Evolutionary conservation across 2,113 vertebrate genomes (phyloP).

Genomic region (Laticauda colubrina): DNA sequence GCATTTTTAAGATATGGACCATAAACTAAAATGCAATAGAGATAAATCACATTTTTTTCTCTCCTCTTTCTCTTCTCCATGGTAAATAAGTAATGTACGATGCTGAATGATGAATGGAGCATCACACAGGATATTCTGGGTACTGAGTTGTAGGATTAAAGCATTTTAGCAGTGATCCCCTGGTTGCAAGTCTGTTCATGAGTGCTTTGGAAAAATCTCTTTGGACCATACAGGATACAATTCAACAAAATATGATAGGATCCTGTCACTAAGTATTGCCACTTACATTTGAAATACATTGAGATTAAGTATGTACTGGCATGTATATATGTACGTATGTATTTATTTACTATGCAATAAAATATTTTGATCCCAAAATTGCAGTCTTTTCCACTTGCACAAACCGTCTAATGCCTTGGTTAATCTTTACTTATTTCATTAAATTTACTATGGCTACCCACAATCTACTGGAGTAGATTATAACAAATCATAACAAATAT

Average conservation of each 20-base stretch:
- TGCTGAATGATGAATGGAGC: slow-evolving; percentile 13
- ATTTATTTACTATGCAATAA: not conserved
- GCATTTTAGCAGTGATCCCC: not conserved
- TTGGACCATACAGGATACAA: not conserved
- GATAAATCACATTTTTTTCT: slow-evolving; percentile 10
- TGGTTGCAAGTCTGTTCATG: not conserved
- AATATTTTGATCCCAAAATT: not conserved
- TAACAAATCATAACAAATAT: too few species aligned
- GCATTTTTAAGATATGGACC: slow-evolving; percentile 16
- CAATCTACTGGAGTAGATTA: not conserved
- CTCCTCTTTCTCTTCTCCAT: not conserved
- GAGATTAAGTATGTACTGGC: too few species aligned
- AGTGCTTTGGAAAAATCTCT: not conserved
- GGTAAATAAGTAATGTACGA: slow-evolving; percentile 18
- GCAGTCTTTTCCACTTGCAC: not conserved
- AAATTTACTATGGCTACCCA: not conserved
- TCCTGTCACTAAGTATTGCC: not conserved
- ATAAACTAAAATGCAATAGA: slow-evolving; percentile 9
- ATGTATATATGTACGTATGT: too few species aligned
- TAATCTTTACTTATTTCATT: not conserved
- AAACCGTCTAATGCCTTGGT: not conserved
- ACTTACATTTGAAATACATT: not conserved
- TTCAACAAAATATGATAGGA: not conserved
- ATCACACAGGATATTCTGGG: not conserved
- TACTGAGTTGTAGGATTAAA: not conserved